Base-by-base conservation (phyloP, 2,113 vertebrate genomes). In the Panthera leo region DNA sequence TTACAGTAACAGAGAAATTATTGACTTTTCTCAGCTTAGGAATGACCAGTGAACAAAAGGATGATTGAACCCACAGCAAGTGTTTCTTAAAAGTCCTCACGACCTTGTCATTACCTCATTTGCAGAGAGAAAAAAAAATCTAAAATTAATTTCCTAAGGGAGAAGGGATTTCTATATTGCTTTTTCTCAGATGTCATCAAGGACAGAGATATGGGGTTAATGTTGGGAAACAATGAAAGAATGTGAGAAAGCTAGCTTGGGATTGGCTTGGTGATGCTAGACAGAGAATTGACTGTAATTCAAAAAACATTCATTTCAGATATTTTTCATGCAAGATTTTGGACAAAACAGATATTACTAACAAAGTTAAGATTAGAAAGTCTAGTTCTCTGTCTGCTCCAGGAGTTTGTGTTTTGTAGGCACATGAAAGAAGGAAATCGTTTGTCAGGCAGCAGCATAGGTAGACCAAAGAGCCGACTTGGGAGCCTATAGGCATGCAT, bases 1-100 rank as follows among this genome's bases (percentile, higher is more conserved):
- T 98, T 96, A 97, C 34, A 97, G 80, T 94, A 92, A 79, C 36
- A 96, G 63, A 97, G 97, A 98, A 98, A 98, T 97, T 95, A 96
- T 25, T 31, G 85, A 97, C 89, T 97, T 98, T 89, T 89, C 89
- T 97, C 89, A 98, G 86, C 65, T 98, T 95, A 94, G 71, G 76
- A 93, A 48, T 71, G 88, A 87, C 78, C 90, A 82, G 95, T 79
- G 89, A 73, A 86, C 55, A 90, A 89, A 92, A 79, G 42, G 58
- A 95, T 55, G 75, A 58, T 70, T 92, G 87, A 95, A 55, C 14
- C 27, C 55, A 93, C 0, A 65, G 58, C 21, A 93, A 93, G 14
- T 67, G 6, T 93, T 92, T 95, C n/a, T 91, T 75, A 53, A 55
- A 93, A 84, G 63, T 85, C 10, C 55, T 89, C 25, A 16, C 94